These are phyloP conservation scores for Pseudorectes ferrugineus DNA, from an alignment of 2,113 vertebrate genomes.

Conservation along the genomic window DNA sequence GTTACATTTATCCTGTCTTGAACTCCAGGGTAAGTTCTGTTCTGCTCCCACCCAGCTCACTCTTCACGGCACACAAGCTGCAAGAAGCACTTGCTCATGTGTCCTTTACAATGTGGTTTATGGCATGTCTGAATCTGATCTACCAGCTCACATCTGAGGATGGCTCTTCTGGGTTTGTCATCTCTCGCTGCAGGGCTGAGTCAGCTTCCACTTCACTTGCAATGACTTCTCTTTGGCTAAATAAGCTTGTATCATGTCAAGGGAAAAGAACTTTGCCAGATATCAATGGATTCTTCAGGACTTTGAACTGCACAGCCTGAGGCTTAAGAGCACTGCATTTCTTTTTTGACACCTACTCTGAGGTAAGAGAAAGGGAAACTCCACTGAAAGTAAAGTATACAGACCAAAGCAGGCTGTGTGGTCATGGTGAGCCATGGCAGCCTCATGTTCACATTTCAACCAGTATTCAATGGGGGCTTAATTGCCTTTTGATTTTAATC, in stretches of 20 bases:
- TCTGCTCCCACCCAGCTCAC: neutral
- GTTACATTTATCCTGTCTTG: neutral
- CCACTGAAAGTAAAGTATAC: neutral
- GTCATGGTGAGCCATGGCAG: neutral
- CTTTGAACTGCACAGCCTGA: neutral
- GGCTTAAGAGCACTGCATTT: neutral
- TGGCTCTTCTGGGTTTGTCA: neutral
- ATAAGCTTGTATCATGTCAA: neutral
- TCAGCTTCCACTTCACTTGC: neutral
- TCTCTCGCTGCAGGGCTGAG: neutral
- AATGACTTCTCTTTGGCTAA: neutral
- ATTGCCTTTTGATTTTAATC: neutral
- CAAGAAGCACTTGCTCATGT: neutral
- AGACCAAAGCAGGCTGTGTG: neutral
- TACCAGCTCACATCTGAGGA: neutral
- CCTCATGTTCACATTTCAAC: neutral
- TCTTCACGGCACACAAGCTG: neutral
- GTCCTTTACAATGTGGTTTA: neutral
- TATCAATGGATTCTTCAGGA: neutral
- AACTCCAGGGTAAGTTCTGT: neutral
- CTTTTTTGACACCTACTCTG: neutral
- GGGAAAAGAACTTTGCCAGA: neutral
- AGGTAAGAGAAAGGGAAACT: neutral
- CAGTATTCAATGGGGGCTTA: neutral
- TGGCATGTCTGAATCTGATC: constrained; percentile 10